Percentiles rank a stretch among this genome's conserved stretches.
Conservation (phyloP, 2,888 invertebrate genomes). For the Globia sparganii region DNA sequence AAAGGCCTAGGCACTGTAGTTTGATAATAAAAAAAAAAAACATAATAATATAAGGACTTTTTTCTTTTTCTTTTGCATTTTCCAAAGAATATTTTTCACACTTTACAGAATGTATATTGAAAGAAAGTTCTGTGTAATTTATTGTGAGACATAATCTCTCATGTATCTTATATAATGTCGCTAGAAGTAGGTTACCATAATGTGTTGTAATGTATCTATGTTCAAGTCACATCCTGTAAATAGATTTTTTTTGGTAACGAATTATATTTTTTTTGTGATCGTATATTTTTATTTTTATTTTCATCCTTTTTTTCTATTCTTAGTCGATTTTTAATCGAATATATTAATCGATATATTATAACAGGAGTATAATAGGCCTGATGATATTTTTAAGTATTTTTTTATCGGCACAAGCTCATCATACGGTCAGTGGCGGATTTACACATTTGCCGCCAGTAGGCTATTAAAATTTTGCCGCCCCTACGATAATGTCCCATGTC, state of each 20-base stretch:
- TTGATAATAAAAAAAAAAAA: constrained; percentile 52
- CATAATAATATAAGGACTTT: constrained; percentile 27
- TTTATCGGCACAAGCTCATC: constrained; percentile 57
- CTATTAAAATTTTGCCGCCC: too few relatives aligned
- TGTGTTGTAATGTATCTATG: constrained; percentile 66
- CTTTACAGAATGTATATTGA: constrained; percentile 60
- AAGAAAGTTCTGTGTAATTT: constrained; percentile 65
- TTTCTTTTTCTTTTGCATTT: constrained; percentile 19
- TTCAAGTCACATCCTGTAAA: constrained; percentile 82
- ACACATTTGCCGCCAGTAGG: too few relatives aligned
- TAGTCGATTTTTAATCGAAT: constrained; percentile 48
- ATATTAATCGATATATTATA: constrained; percentile 47
- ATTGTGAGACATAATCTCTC: constrained; percentile 64
- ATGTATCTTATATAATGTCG: constrained; percentile 62
- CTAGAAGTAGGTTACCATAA: constrained; percentile 71
- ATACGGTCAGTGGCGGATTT: too few relatives aligned
- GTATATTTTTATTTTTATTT: constrained; percentile 74
- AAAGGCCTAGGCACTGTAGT: constrained; percentile 51
- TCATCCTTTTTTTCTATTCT: constrained; percentile 47
- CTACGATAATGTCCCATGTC: too few relatives aligned
- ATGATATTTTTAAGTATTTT: constrained; percentile 46
- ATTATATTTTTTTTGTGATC: constrained; percentile 89
- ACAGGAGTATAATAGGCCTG: constrained; percentile 45
- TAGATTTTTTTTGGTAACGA: constrained; percentile 83
- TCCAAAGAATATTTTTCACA: constrained; percentile 50